Base-by-base conservation (phyloP, 2,888 invertebrate genomes). In the Hipparchia semele region DNA sequence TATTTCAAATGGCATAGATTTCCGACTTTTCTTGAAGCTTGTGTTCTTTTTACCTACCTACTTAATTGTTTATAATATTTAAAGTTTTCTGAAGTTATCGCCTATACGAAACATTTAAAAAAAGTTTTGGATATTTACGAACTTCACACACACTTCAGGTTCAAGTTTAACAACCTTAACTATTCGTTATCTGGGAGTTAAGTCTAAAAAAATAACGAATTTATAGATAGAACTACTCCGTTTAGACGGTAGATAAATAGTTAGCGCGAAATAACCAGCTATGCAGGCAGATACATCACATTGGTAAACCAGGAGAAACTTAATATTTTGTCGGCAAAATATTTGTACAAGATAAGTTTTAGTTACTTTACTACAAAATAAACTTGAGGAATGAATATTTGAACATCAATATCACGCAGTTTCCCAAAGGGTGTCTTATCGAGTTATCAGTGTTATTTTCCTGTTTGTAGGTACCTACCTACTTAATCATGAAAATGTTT, bases 271-370 rank as follows among this genome's bases (percentile, higher is more conserved):
- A 54, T 66, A 33, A 39, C 12, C 33, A 66, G 54, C 7, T n/a
- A 39, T 2, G 66, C 54, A 66, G 33, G 53, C 46, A 67, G 6
- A 7, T 67, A 66, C 9, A 46, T 58, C n/a, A 45, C 45, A 46
- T 39, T 39, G 39, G 39, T 67, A 46, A 45, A 13, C 67, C 58
- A 56, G 58, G 67, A 56, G 56, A 67, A 56, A 67, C 56, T 39
- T 39, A 39, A 45, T n/a, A 67, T 67, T 67, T 67, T 58, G 67
- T 56, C 13, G 56, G 53, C 13, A 71, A 67, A 62, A 73, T 74
- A 74, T 74, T 74, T 72, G 60, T 58, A 67, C 67, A 46, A 67
- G 56, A 67, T 67, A 67, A 67, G 45, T 72, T 60, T 13, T 59
- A 56, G 13, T 10, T n/a, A 39, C 61, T 65, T 71, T 68, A 58